Evolutionary conservation across 2,113 vertebrate genomes (phyloP).

Genomic region (Nibea coibor): DNA sequence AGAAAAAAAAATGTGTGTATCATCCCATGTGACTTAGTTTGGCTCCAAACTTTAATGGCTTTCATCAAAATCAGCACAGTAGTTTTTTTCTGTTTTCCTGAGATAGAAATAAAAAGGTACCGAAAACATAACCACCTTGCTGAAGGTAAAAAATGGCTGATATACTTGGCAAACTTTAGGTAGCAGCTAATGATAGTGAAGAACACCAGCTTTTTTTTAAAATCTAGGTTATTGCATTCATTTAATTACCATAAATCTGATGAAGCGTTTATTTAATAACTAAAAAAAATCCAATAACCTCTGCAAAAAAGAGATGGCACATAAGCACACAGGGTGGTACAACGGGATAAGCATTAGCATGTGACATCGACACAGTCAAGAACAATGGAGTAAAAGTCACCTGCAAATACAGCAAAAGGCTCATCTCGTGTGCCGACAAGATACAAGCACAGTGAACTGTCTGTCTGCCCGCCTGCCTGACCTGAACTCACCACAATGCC

Average conservation of each 20-base stretch:
- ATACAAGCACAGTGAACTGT: background rate
- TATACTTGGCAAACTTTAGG: conserved; percentile 27
- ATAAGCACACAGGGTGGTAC: conserved; percentile 1
- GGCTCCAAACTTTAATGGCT: no score
- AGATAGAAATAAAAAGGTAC: no score
- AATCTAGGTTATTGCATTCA: background rate
- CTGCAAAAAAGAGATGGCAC: background rate
- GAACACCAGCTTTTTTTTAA: background rate
- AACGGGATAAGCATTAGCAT: background rate
- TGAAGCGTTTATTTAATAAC: background rate
- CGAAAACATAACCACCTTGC: no score
- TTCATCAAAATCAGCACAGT: no score
- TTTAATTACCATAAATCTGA: background rate
- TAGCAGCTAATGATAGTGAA: background rate
- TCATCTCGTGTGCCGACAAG: background rate
- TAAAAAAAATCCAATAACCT: background rate
- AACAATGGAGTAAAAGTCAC: background rate
- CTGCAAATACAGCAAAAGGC: background rate
- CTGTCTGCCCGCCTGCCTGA: background rate
- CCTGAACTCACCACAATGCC: conserved; percentile 22
- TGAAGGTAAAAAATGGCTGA: background rate
- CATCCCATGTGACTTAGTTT: no score
- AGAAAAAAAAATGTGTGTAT: no score
- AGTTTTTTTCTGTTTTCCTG: no score
- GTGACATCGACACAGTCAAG: background rate